Conservation (phyloP, 1,140 invertebrate genomes). For the Bombus terrestris region DNA sequence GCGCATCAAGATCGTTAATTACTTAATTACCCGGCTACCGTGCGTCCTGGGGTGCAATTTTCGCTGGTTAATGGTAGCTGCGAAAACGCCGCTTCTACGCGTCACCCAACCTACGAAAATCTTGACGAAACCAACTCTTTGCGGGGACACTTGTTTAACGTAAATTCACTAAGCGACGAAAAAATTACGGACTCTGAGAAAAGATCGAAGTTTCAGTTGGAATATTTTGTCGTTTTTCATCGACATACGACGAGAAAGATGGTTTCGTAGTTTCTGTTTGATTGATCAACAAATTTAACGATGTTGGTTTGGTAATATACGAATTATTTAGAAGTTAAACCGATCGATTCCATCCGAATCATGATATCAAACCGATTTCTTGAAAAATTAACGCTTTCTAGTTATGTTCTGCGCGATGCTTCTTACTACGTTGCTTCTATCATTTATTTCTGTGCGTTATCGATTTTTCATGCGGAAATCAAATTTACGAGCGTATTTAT, state of each 20-base stretch:
- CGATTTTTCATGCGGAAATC: background rate
- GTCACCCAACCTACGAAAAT: background rate
- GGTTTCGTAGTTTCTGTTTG: background rate
- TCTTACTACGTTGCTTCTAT: background rate
- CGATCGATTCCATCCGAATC: background rate
- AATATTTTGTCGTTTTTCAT: background rate
- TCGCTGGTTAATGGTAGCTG: slow-evolving; percentile 9
- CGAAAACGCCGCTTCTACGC: background rate
- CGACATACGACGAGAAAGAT: background rate
- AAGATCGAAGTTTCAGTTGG: background rate
- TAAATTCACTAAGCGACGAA: background rate
- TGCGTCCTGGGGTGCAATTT: slow-evolving; percentile 39
- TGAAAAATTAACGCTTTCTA: too few species aligned
- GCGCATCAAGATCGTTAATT: slow-evolving; percentile 65
- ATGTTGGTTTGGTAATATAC: background rate
- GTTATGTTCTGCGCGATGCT: too few species aligned
- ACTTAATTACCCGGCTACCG: slow-evolving; percentile 65
- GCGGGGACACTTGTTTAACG: background rate
- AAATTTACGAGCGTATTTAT: background rate
- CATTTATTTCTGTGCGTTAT: background rate
- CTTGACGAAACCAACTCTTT: background rate
- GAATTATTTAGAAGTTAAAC: background rate
- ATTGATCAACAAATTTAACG: too few species aligned
- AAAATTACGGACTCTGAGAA: background rate
- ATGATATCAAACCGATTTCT: too few species aligned